These are phyloP conservation scores for Drepana falcataria DNA, from an alignment of 2,888 invertebrate genomes.

Conservation along the genomic window DNA sequence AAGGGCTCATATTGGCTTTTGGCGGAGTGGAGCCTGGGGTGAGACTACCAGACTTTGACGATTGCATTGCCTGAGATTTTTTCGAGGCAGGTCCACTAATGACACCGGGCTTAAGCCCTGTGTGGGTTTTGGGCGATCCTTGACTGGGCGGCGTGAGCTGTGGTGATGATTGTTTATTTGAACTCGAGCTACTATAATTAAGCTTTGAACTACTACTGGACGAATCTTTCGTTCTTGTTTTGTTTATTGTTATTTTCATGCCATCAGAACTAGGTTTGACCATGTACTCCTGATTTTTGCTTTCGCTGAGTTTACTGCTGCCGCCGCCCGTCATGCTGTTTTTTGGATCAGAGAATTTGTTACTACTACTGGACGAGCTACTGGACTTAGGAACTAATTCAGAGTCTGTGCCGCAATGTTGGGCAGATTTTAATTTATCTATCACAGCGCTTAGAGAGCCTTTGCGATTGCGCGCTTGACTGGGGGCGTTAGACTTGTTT, in stretches of 20 bases:
- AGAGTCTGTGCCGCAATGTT: constrained; percentile 80
- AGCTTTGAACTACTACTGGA: constrained; percentile 69
- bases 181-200: constrained; percentile 64
- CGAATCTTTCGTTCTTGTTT: constrained; percentile 87
- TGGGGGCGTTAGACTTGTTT: constrained; percentile 79
- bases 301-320: constrained; percentile 58
- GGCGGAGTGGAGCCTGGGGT: constrained; percentile 65
- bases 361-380: constrained; percentile 58
- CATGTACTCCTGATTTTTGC: constrained; percentile 90
- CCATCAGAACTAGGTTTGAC: constrained; percentile 93
- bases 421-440: constrained; percentile 89
- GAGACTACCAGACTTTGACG: constrained; percentile 59
- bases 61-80: constrained; percentile 83
- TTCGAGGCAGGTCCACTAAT: constrained; percentile 92
- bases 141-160: constrained; percentile 74
- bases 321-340: constrained; percentile 50
- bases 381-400: constrained; percentile 69
- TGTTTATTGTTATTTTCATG: constrained; percentile 94
- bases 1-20: constrained; percentile 61
- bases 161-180: constrained; percentile 67
- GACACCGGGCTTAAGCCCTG: constrained; percentile 90
- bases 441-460: constrained; percentile 91
- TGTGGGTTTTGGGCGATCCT: constrained; percentile 88
- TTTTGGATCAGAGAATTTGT: constrained; percentile 72
- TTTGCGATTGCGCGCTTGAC: constrained; percentile 83